Base-by-base conservation (phyloP, 2,113 vertebrate genomes). In the Odobenus rosmarus region DNA sequence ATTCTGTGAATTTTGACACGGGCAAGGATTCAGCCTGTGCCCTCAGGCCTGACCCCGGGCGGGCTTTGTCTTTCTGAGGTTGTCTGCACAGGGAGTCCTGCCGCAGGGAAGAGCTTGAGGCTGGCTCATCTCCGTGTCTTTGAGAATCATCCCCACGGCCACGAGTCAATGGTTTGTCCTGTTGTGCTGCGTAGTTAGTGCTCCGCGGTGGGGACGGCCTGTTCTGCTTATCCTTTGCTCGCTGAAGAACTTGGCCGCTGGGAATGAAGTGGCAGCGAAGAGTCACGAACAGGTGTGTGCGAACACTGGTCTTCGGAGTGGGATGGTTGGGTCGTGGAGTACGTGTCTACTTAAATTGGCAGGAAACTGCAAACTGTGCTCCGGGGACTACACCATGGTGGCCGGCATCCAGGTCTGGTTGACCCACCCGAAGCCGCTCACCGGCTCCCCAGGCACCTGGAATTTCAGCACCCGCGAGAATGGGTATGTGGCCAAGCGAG, bases 151-250 rank as follows among this genome's bases (percentile, higher is more conserved):
- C n/a, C 3, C 1, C 1, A 2, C 0, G 9, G 55, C 11, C 9
- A 1, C 0, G 6, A 7, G 23, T 21, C 1, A 0, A 0, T 4
- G 0, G 21, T 15, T 19, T 14, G 1, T 28, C 26, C 31, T 21
- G 31, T 7, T 16, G 5, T 11, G 28, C 51, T 19, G 7, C 39
- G 51, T 16, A 12, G 71, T 26, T 13, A 24, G 36, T 11, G 5
- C 5, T 26, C 71, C 5, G 11, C 23, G 1, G 69, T n/a, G 15
- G 19, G 69, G 69, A 39, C 19, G 21, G 21, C 13, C 21, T 5
- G 10, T 21, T 23, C 36, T 23, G 9, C 36, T 39, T 19, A 3
- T 6, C 61, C 10, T 26, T 21, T 12, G 4, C 31, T 55, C 16
- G 49, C 31, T 12, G 80, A 71, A 28, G 57, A 46, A 24, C 23